These are phyloP conservation scores for Palythoa caribaeorum DNA, from an alignment of 92 coral and sea anemone species.

Conservation along the genomic window DNA sequence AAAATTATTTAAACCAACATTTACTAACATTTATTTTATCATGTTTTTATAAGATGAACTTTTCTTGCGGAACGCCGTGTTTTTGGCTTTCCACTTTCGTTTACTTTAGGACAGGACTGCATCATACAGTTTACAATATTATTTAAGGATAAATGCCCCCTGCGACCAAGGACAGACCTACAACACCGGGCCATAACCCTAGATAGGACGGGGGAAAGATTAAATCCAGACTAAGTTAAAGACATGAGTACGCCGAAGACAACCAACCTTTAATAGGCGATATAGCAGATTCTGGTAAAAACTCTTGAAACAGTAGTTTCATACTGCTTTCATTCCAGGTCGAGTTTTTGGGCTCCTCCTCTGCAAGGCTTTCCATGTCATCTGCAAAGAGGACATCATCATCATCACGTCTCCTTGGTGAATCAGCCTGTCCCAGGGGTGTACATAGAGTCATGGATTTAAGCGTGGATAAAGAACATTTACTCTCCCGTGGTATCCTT, in stretches of 20 bases:
- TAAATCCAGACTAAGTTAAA: too few species aligned
- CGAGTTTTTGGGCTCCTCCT: conserved; percentile 33
- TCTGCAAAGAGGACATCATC: too few species aligned
- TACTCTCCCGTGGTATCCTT: background rate
- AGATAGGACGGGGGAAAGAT: too few species aligned
- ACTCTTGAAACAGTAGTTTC: conserved; percentile 11
- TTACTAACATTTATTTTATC: too few species aligned
- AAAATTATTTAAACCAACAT: too few species aligned
- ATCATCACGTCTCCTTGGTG: background rate
- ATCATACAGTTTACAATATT: too few species aligned
- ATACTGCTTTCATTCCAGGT: conserved; percentile 29
- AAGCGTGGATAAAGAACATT: conserved; percentile 7
- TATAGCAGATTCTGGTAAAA: background rate
- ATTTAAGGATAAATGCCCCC: too few species aligned
- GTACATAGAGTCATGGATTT: conserved; percentile 33
- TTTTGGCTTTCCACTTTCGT: too few species aligned
- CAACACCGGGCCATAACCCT: too few species aligned
- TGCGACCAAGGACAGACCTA: too few species aligned
- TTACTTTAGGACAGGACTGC: too few species aligned
- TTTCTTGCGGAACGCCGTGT: background rate
- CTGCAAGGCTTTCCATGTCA: background rate
- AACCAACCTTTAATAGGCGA: conserved; percentile 21
- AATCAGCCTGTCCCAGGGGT: background rate
- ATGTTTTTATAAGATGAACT: background rate
- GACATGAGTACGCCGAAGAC: too few species aligned